Conservation (phyloP, 2,113 vertebrate species). For the Oncorhynchus mykiss region DNA sequence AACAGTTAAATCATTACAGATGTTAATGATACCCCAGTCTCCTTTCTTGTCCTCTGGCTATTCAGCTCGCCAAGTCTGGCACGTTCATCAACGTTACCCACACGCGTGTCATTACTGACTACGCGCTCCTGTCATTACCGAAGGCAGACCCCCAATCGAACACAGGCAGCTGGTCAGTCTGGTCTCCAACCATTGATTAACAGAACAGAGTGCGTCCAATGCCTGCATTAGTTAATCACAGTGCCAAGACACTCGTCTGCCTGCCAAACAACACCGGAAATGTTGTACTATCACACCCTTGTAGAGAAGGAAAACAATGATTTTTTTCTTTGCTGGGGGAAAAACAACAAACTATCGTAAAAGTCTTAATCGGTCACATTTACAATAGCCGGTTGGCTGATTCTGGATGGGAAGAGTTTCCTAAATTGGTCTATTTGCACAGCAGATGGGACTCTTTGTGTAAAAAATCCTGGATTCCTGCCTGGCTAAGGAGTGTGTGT, state of each 20-base stretch:
- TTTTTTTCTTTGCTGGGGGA: background rate
- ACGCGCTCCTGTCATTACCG: too few species aligned
- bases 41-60: background rate
- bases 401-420: background rate
- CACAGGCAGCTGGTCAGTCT: background rate
- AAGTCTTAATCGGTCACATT: conserved; percentile 3
- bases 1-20: background rate
- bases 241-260: background rate
- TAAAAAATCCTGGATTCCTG: conserved; percentile 9
- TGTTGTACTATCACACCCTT: background rate
- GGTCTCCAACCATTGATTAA: background rate
- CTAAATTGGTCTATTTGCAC: conserved; percentile 16
- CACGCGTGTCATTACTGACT: background rate
- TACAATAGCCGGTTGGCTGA: background rate
- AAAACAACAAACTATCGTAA: conserved; percentile 12
- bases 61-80: background rate
- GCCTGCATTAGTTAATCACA: conserved; percentile 1
- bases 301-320: background rate
- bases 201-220: background rate
- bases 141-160: background rate
- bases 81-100: background rate
- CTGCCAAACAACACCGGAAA: background rate
- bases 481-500: background rate
- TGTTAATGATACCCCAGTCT: background rate
- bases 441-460: conserved; percentile 38